phyloP scores from a whole-genome alignment of 2,888 invertebrate species.

The Patella pellucida region DNA sequence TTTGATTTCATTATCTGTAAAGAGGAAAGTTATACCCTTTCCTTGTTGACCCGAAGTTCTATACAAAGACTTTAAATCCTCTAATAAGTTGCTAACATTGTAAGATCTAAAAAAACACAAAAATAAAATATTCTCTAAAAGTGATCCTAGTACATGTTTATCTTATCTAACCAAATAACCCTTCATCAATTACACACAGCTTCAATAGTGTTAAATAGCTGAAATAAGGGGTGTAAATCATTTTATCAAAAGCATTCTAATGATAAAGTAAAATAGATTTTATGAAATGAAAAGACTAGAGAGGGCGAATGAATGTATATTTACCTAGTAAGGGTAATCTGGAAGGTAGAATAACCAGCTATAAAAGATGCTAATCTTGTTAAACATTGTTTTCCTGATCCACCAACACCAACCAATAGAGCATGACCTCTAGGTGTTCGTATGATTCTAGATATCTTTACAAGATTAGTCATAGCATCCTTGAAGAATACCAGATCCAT shows the following conservation, averaged over 20 bases:
- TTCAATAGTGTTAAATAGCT: too few species aligned
- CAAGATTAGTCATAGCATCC: conserved; percentile 95
- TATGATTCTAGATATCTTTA: conserved; percentile 93
- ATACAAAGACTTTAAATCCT: conserved; percentile 92
- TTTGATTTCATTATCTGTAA: conserved; percentile 96
- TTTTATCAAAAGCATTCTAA: too few species aligned
- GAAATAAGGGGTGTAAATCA: too few species aligned
- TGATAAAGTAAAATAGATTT: too few species aligned
- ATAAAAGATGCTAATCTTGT: conserved; percentile 96
- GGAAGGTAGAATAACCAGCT: conserved; percentile 95
- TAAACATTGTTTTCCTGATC: conserved; percentile 96
- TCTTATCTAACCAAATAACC: too few species aligned
- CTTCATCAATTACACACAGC: too few species aligned
- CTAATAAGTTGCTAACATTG: conserved; percentile 92
- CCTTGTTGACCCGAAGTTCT: conserved; percentile 94
- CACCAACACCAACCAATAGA: conserved; percentile 95
- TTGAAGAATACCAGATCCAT: conserved; percentile 72
- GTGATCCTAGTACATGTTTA: too few species aligned
- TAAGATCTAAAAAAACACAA: conserved; percentile 78
- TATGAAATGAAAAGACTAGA: too few species aligned
- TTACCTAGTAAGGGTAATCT: conserved; percentile 90
- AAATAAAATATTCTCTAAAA: too few species aligned
- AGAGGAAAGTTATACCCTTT: conserved; percentile 97
- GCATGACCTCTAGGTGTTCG: conserved; percentile 95
- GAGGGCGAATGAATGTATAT: not conserved